Evolutionary conservation across 2,113 vertebrate genomes (phyloP), one percentile per base, ranked within the genome.

Genomic region (Cromileptes altivelis): DNA sequence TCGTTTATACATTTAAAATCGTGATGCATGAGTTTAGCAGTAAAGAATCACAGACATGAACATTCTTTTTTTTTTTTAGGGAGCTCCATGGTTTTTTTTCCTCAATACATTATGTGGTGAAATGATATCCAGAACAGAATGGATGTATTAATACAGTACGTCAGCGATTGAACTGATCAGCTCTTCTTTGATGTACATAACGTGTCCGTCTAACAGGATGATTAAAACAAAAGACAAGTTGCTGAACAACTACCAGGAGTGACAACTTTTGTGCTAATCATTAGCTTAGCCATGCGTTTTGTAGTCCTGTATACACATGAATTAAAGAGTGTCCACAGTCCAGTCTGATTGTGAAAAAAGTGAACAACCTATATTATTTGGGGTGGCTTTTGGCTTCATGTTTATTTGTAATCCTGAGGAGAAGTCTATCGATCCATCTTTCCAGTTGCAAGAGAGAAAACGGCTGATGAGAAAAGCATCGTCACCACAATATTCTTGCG

Each of bases 381-480:
- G 57, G 76, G 88, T 80, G 85, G 71, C 88, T 85, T 92, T 90
- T 91, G 93, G 90, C 89, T 91, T 94, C 80, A 70, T 56, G 84
- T 92, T 90, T 65, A 80, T 85, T 79, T 30, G 88, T 81, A 86
- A 94, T 92, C 94, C 94, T 94, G 93, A 94, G 93, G 87, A 93
- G 85, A 85, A 85, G 70, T 88, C 83, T 70, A 71, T 89, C 45
- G 8, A 76, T 84, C 75, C 78, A 19, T 70, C 65, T 47, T 91
- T 92, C 91, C 91, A 90, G 91, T 89, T 86, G 87, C 88, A 79
- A 81, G 33, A 64, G 76, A 82, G 72, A 37, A 52, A 25, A 25
- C 69, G 42, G 60, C 75, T 65, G 69, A 81, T 60, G 77, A 70
- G 64, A 37, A 63, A 4, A 1, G 61, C 53, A 3, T 49, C 65